A percentile compares a stretch with the other conserved stretches of the same genome.
phyloP scores from a whole-genome alignment of 2,797 vertebrate species.

The Diceros bicornis region DNA sequence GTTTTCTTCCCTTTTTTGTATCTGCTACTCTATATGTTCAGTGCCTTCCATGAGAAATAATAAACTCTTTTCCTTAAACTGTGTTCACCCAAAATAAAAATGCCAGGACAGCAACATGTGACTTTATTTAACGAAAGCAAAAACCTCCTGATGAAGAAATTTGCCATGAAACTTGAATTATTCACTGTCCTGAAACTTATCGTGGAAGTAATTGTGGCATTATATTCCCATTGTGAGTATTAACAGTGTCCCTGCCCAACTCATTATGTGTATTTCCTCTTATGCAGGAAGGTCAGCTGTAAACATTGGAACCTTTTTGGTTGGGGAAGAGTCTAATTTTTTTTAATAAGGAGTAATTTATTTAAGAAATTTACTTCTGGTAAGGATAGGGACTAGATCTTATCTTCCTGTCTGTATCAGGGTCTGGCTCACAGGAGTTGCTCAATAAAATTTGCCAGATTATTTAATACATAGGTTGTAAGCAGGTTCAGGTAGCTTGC shows the following conservation, averaged over 20 bases:
- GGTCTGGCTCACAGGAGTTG: not conserved
- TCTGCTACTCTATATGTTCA: not conserved
- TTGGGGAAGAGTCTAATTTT: not conserved
- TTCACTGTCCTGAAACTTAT: not conserved
- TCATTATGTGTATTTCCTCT: not conserved
- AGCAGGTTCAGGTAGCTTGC: not conserved
- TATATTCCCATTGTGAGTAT: not conserved
- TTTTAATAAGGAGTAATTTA: conserved; percentile 14
- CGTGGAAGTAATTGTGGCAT: not conserved
- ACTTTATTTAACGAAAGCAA: conserved; percentile 33
- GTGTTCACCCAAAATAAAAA: conserved; percentile 34
- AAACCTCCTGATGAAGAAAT: not conserved
- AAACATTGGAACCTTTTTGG: not conserved
- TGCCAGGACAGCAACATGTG: not conserved
- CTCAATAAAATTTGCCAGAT: not conserved
- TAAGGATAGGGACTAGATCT: not conserved
- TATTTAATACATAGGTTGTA: not conserved
- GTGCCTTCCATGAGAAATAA: conserved; percentile 53
- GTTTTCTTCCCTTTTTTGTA: not conserved
- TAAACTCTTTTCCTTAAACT: conserved; percentile 22
- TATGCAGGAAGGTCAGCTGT: not conserved
- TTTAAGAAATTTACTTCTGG: not conserved
- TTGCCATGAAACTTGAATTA: not conserved
- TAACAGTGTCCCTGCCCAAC: not conserved
- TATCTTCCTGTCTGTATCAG: not conserved